These are phyloP conservation scores for Leptinotarsa texana DNA, from an alignment of 1,140 invertebrate genomes.

Conservation along the genomic window DNA sequence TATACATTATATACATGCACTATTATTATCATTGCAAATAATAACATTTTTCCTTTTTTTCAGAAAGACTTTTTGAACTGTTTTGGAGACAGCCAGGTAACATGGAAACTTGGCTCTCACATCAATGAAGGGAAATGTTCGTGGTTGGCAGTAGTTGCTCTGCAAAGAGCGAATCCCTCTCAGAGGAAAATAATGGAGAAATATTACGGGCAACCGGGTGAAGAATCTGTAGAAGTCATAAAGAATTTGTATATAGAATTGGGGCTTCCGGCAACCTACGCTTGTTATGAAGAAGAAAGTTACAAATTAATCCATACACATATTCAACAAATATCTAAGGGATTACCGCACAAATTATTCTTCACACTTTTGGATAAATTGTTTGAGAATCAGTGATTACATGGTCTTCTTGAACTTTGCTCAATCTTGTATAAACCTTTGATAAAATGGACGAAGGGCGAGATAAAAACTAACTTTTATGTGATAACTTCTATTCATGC, in stretches of 20 bases:
- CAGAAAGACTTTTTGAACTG: constrained; percentile 96
- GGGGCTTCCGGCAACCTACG: constrained; percentile 75
- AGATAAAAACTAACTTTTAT: neutral
- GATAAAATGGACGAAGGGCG: too few relatives aligned
- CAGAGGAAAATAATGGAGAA: constrained; percentile 80
- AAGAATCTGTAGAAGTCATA: constrained; percentile 70
- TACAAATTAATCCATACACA: constrained; percentile 81
- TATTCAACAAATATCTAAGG: constrained; percentile 82
- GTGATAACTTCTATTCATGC: neutral
- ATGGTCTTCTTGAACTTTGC: neutral
- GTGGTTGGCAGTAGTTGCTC: constrained; percentile 92
- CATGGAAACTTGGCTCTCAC: constrained; percentile 89
- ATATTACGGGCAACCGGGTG: constrained; percentile 76
- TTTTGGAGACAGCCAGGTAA: constrained; percentile 82
- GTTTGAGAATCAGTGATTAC: constrained; percentile 62
- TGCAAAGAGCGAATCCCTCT: constrained; percentile 74
- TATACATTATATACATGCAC: too few relatives aligned
- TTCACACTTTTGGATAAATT: constrained; percentile 81
- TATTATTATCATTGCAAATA: too few relatives aligned
- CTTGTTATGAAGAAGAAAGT: constrained; percentile 83
- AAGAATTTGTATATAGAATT: constrained; percentile 82
- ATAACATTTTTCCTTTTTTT: constrained; percentile 46
- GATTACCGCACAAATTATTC: constrained; percentile 79
- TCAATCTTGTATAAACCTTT: too few relatives aligned
- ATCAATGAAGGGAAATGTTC: constrained; percentile 96